A percentile compares a stretch with the other conserved stretches of the same genome.
Conservation (phyloP, 2,888 invertebrate species). For the Rhorus exstirpatorius region DNA sequence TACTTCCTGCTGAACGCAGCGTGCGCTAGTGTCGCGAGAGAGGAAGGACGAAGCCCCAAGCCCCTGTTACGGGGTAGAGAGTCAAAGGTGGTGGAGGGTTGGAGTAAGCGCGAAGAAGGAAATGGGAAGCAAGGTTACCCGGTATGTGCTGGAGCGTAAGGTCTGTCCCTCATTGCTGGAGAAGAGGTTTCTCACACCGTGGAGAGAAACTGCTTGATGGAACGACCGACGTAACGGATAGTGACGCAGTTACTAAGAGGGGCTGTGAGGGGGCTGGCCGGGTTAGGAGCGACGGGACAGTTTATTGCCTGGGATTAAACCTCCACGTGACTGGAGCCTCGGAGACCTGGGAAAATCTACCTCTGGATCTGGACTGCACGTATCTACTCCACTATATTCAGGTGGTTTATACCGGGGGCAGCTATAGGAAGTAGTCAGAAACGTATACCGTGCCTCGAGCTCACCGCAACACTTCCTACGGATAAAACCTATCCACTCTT, state of each 20-base stretch:
- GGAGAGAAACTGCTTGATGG: constrained; percentile 75
- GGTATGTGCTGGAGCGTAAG: constrained; percentile 43
- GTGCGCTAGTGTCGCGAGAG: constrained; percentile 9
- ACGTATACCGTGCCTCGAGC: constrained; percentile 27
- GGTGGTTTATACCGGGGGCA: background rate
- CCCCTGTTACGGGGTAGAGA: constrained; percentile 22
- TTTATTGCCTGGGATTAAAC: constrained; percentile 81
- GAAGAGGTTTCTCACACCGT: constrained; percentile 54
- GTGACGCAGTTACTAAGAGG: constrained; percentile 72
- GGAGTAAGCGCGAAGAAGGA: constrained; percentile 38
- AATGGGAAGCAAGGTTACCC: constrained; percentile 55
- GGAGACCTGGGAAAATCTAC: constrained; percentile 62
- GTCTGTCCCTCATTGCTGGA: constrained; percentile 39
- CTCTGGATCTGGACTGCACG: constrained; percentile 50
- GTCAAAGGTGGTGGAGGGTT: constrained; percentile 17
- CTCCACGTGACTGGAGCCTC: constrained; percentile 79
- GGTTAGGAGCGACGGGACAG: constrained; percentile 74
- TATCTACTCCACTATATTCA: constrained; percentile 22
- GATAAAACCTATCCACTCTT: constrained; percentile 9
- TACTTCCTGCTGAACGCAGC: constrained; percentile 43
- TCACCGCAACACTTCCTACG: constrained; percentile 16
- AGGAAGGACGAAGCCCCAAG: constrained; percentile 49
- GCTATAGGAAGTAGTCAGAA: constrained; percentile 19
- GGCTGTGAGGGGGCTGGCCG: constrained; percentile 55
- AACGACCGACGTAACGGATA: constrained; percentile 77